Conservation (phyloP, 2,888 invertebrate species). For the Platerodrilus igneus region DNA sequence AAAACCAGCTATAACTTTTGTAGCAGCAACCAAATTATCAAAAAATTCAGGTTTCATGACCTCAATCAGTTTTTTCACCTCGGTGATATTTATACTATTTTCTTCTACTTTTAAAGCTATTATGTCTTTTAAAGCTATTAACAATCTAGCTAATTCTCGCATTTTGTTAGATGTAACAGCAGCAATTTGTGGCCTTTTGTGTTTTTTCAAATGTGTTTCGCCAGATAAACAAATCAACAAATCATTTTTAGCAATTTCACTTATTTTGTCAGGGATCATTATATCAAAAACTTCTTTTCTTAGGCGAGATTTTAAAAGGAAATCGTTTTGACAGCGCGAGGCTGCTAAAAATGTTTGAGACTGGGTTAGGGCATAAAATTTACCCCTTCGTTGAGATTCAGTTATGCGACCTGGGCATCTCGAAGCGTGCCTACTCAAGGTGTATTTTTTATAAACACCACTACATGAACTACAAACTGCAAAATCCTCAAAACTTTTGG, state of each 20-base stretch:
- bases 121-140: slow-evolving; percentile 8
- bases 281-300: slow-evolving; percentile 5
- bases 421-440: slow-evolving; percentile 5
- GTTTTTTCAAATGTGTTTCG: slow-evolving; percentile 8
- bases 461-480: slow-evolving; percentile 4
- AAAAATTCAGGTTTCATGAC: slow-evolving; percentile 8
- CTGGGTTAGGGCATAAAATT: slow-evolving; percentile 7
- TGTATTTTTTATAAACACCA: slow-evolving; percentile 9
- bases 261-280: slow-evolving; percentile 9
- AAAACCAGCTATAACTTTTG: slow-evolving; percentile 11
- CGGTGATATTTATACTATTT: neutral
- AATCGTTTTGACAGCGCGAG: slow-evolving; percentile 10
- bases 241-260: slow-evolving; percentile 12
- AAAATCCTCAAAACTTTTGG: slow-evolving; percentile 6
- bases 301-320: slow-evolving; percentile 8
- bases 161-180: slow-evolving; percentile 8
- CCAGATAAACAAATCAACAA: slow-evolving; percentile 12
- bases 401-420: slow-evolving; percentile 1
- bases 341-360: slow-evolving; percentile 10
- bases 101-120: slow-evolving; percentile 3
- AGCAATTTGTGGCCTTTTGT: slow-evolving; percentile 5
- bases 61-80: slow-evolving; percentile 5
- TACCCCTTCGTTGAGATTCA: slow-evolving; percentile 6
- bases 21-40: slow-evolving; percentile 9
- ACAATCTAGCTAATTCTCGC: slow-evolving; percentile 6